These are phyloP conservation scores for Hydrotaea diabolus DNA, from an alignment of 2,888 invertebrate species.

Conservation along the genomic window DNA sequence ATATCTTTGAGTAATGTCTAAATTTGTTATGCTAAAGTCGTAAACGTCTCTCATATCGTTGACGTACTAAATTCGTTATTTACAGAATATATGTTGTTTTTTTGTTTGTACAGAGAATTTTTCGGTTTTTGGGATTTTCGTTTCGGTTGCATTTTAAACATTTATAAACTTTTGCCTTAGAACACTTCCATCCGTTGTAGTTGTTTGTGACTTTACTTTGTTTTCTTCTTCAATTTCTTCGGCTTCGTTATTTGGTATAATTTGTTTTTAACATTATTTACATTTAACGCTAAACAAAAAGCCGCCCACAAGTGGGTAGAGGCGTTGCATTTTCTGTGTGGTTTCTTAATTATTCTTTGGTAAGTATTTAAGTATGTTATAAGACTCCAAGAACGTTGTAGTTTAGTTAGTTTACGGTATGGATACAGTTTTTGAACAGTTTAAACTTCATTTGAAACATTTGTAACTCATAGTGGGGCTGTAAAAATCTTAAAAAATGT, in stretches of 20 bases:
- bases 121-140: slow-evolving; percentile 25
- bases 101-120: slow-evolving; percentile 38
- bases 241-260: slow-evolving; percentile 16
- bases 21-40: slow-evolving; percentile 21
- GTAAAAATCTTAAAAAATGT: neutral
- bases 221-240: slow-evolving; percentile 17
- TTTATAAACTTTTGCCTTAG: slow-evolving; percentile 38
- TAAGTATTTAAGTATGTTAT: slow-evolving; percentile 21
- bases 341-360: neutral
- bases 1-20: neutral
- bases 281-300: neutral
- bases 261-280: slow-evolving; percentile 38
- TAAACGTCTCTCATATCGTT: neutral
- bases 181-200: slow-evolving; percentile 39
- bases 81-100: slow-evolving; percentile 51
- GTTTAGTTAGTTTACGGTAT: neutral
- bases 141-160: slow-evolving; percentile 41
- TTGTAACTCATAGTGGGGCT: neutral
- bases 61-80: slow-evolving; percentile 56
- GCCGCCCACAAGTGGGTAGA: neutral
- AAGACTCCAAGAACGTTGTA: slow-evolving; percentile 16
- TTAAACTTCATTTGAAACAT: neutral
- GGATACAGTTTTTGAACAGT: slow-evolving; percentile 9
- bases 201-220: slow-evolving; percentile 31
- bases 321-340: neutral